Conservation (phyloP, 2,888 invertebrate genomes). For the Bombyx huttoni region DNA sequence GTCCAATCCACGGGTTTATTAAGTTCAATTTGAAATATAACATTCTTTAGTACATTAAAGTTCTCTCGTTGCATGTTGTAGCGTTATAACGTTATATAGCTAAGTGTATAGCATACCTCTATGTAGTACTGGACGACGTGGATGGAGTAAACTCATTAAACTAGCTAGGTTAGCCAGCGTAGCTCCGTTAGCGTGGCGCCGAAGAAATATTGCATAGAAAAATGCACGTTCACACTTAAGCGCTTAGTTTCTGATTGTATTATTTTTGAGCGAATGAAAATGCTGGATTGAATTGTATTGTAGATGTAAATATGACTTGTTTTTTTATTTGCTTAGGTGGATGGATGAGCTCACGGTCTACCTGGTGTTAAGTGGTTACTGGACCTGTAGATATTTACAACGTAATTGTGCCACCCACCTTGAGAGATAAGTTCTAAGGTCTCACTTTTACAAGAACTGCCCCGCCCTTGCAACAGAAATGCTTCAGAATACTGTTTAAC, state of each 20-base stretch:
- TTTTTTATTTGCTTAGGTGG: background rate
- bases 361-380: too few species aligned
- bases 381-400: too few species aligned
- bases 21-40: background rate
- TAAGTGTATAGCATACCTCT: constrained; percentile 20
- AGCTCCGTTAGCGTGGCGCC: constrained; percentile 24
- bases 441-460: too few species aligned
- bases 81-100: constrained; percentile 7
- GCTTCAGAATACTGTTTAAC: too few species aligned
- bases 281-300: too few species aligned
- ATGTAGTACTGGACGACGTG: constrained; percentile 25
- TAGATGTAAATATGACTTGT: background rate
- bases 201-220: constrained; percentile 22
- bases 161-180: constrained; percentile 28
- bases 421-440: too few species aligned
- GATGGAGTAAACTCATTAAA: constrained; percentile 45
- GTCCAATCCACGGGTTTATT: background rate
- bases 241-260: background rate
- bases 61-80: background rate
- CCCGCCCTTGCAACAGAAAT: too few species aligned
- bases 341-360: too few species aligned
- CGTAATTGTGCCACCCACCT: too few species aligned
- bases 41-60: background rate
- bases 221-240: constrained; percentile 5
- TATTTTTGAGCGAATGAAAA: background rate